phyloP scores from a whole-genome alignment of 2,113 vertebrate species.

The Pituophis catenifer region DNA sequence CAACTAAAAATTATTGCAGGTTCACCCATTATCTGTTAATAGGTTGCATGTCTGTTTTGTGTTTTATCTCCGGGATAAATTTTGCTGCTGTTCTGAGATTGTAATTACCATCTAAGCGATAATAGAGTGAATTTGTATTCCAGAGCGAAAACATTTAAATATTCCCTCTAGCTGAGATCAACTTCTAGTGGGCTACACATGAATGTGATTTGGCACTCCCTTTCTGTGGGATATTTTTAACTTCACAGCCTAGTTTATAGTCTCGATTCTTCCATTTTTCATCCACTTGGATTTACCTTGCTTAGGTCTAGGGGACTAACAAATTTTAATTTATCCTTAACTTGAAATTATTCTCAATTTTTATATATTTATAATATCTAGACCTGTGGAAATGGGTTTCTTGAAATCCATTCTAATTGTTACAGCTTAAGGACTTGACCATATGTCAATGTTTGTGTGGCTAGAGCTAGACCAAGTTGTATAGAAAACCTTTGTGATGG shows the following conservation, averaged over 20 bases:
- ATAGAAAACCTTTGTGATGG: not conserved
- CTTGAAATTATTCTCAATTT: not conserved
- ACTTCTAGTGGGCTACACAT: not conserved
- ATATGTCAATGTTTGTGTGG: not conserved
- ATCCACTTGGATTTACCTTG: not conserved
- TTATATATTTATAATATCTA: not conserved
- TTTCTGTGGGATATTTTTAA: not conserved
- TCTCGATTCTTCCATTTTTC: not conserved
- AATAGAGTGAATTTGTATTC: not conserved
- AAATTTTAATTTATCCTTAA: not conserved
- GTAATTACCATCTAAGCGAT: not conserved
- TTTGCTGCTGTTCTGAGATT: not conserved
- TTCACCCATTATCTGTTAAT: not conserved
- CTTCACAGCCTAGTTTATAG: not conserved
- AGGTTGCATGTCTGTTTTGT: not conserved
- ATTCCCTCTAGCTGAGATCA: not conserved
- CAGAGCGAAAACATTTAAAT: not conserved
- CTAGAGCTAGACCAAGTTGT: not conserved
- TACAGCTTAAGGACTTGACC: not conserved
- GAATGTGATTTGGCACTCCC: not conserved
- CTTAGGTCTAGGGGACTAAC: not conserved
- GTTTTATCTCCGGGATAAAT: not conserved
- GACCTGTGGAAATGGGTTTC: not conserved
- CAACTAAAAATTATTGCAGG: not conserved
- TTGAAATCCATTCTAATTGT: not conserved